Evolutionary conservation across 2,797 vertebrate species (phyloP).

Genomic region (Poeciliopsis infans): DNA sequence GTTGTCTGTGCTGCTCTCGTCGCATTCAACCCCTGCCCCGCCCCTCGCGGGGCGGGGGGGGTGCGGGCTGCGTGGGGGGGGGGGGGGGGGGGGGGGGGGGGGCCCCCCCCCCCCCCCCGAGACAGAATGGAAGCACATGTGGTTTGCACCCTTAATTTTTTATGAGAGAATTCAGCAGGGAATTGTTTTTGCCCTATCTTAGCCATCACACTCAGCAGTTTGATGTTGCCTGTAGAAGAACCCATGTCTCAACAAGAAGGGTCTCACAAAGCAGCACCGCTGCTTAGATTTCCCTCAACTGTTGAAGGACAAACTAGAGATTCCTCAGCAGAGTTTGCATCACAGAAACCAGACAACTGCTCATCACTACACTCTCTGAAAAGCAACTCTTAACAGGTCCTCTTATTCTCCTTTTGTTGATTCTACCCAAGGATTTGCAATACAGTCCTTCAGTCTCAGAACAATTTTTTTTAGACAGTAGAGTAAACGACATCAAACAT

Average conservation of each 20-base stretch:
- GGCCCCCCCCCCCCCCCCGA: too few relatives aligned
- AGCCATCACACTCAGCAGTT: slow-evolving; percentile 39
- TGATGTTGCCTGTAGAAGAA: slow-evolving; percentile 32
- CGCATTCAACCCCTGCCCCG: too few relatives aligned
- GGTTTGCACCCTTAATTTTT: slow-evolving; percentile 47
- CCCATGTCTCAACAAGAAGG: slow-evolving; percentile 48
- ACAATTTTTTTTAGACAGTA: not conserved
- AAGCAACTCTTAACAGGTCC: slow-evolving; percentile 42
- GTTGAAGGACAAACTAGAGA: slow-evolving; percentile 62
- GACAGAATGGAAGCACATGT: slow-evolving; percentile 21
- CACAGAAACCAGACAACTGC: slow-evolving; percentile 40
- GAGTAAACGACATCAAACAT: not conserved
- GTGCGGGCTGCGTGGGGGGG: too few relatives aligned
- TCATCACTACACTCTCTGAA: slow-evolving; percentile 54
- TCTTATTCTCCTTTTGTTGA: slow-evolving; percentile 37
- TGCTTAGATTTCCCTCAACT: slow-evolving; percentile 54
- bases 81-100: not conserved
- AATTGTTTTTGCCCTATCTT: slow-evolving; percentile 29
- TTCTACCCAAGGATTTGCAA: slow-evolving; percentile 49
- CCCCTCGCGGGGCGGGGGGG: too few relatives aligned
- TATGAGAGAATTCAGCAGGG: slow-evolving; percentile 18
- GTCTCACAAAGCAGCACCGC: slow-evolving; percentile 29
- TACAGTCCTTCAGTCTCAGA: not conserved
- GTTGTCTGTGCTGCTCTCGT: too few relatives aligned
- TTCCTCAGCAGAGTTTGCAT: slow-evolving; percentile 11